Percentiles rank a stretch among this genome's conserved stretches.
phyloP scores from a whole-genome alignment of 2,888 invertebrate species.

The Volucella inflata region DNA sequence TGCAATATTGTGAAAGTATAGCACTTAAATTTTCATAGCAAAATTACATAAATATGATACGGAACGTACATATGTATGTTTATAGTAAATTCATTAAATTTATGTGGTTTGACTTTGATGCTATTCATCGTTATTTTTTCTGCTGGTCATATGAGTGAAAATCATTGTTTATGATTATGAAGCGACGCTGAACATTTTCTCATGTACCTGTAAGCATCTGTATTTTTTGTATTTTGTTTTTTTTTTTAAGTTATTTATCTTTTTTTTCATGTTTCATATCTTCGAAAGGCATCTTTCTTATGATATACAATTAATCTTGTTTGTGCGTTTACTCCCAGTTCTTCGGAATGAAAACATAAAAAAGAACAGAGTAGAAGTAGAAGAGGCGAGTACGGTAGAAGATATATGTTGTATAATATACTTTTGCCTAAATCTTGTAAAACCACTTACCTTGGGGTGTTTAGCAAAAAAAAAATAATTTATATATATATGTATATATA shows the following conservation, averaged over 20 bases:
- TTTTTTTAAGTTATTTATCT: conserved; percentile 68
- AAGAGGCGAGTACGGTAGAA: conserved; percentile 3
- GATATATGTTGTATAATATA: conserved; percentile 65
- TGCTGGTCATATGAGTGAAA: conserved; percentile 41
- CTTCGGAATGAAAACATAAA: conserved; percentile 49
- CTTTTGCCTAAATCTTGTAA: conserved; percentile 73
- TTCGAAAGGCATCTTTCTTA: conserved; percentile 62
- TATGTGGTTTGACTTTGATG: conserved; percentile 21
- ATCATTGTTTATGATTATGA: conserved; percentile 56
- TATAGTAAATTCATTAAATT: too few species aligned
- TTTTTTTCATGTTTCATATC: conserved; percentile 69
- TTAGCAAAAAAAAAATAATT: conserved; percentile 46
- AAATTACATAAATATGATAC: conserved; percentile 8
- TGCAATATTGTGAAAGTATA: conserved; percentile 30
- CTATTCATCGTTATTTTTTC: conserved; percentile 41
- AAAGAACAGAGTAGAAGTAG: background rate
- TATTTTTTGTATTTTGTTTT: conserved; percentile 38
- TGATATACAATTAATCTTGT: conserved; percentile 72
- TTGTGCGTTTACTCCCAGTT: conserved; percentile 71
- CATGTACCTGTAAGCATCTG: conserved; percentile 57
- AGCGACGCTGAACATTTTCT: conserved; percentile 22
- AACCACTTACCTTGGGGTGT: conserved; percentile 73
- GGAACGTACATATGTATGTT: background rate
- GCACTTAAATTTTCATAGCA: conserved; percentile 59
- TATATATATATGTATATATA: conserved; percentile 20